Evolutionary conservation across 2,888 invertebrate genomes (phyloP).

Genomic region (Branchellion lobata): DNA sequence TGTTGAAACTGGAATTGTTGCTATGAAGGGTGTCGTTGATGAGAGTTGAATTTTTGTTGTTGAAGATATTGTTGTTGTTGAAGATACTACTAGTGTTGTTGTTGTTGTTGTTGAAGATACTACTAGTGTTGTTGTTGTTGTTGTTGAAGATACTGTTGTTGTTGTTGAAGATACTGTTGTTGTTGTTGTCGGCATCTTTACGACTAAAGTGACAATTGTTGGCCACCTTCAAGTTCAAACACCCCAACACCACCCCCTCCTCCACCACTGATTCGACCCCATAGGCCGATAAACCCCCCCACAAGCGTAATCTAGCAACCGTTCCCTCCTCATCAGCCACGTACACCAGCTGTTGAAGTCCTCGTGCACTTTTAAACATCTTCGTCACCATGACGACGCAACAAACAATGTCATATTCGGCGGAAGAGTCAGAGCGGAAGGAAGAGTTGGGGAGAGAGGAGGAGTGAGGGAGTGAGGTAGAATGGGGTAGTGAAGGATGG

Average conservation of each 20-base stretch:
- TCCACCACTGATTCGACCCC: conserved; percentile 11
- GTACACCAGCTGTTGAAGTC: background rate
- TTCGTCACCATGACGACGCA: conserved; percentile 12
- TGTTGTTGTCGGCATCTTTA: background rate
- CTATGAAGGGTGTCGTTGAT: too few relatives aligned
- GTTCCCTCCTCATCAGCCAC: conserved; percentile 28
- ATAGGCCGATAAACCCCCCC: conserved; percentile 26
- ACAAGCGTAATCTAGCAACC: conserved; percentile 1
- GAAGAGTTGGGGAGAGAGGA: background rate
- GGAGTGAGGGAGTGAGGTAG: too few relatives aligned
- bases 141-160: background rate
- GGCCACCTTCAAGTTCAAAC: conserved; percentile 4
- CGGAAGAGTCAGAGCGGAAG: background rate
- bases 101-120: background rate
- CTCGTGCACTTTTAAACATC: background rate
- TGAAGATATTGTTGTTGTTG: too few relatives aligned
- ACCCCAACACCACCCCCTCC: background rate
- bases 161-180: background rate
- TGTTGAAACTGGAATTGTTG: background rate
- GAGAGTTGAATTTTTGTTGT: background rate
- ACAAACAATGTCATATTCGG: conserved; percentile 27
- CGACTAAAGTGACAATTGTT: background rate
- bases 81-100: too few relatives aligned
- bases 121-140: background rate
- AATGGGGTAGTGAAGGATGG: too few relatives aligned